These are phyloP conservation scores for Anthopleura xanthogrammica DNA, from an alignment of 92 coral and sea anemone genomes.

Conservation along the genomic window DNA sequence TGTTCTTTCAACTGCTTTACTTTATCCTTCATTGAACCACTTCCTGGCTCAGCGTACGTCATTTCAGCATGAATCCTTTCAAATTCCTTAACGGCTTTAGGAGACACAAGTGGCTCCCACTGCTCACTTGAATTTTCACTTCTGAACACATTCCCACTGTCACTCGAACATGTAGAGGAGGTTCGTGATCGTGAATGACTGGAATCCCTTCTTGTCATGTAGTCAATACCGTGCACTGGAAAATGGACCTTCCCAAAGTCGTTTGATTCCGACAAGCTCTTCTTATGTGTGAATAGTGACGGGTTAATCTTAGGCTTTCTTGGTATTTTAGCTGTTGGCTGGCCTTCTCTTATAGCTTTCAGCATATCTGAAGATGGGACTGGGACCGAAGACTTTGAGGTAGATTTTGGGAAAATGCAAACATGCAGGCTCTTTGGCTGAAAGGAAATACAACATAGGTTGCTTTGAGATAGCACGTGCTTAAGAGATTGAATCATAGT, in stretches of 20 bases:
- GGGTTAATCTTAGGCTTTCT: slow-evolving; percentile 58
- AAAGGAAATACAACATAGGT: slow-evolving; percentile 49
- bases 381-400: slow-evolving; percentile 57
- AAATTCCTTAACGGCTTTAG: slow-evolving; percentile 34
- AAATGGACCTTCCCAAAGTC: slow-evolving; percentile 39
- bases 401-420: slow-evolving; percentile 53
- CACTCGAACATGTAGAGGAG: slow-evolving; percentile 29
- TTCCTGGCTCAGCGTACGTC: slow-evolving; percentile 51
- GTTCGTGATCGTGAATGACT: slow-evolving; percentile 28
- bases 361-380: slow-evolving; percentile 72
- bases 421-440: slow-evolving; percentile 78
- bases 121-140: slow-evolving; percentile 25
- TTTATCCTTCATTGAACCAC: slow-evolving; percentile 82
- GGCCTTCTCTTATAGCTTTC: slow-evolving; percentile 59
- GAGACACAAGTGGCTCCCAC: slow-evolving; percentile 17
- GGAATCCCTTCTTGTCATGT: slow-evolving; percentile 36
- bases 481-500: background rate
- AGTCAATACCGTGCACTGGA: slow-evolving; percentile 43
- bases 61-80: slow-evolving; percentile 41
- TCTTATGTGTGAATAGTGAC: slow-evolving; percentile 55
- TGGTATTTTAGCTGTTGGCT: slow-evolving; percentile 37
- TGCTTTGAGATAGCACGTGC: slow-evolving; percentile 24
- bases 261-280: slow-evolving; percentile 33
- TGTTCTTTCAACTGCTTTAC: slow-evolving; percentile 74
- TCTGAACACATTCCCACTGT: slow-evolving; percentile 20